Conservation (phyloP, 2,888 invertebrate genomes). For the Yponomeuta malinellus region DNA sequence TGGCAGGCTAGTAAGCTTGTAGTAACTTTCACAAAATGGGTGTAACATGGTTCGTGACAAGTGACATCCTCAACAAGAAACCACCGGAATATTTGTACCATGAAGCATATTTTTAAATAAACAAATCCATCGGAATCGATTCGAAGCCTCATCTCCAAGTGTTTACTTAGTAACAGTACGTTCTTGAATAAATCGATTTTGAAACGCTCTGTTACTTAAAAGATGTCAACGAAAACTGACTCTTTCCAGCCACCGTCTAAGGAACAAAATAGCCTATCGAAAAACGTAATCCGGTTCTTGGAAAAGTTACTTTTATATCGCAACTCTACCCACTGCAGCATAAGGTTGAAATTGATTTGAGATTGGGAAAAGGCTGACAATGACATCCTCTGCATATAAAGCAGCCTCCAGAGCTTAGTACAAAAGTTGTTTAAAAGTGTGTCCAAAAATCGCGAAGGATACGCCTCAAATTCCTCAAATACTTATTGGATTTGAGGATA, state of each 20-base stretch:
- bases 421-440: neutral
- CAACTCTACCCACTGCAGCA: slow-evolving; percentile 28
- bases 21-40: too few species aligned
- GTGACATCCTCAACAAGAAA: neutral
- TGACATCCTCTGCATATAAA: slow-evolving; percentile 43
- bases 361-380: slow-evolving; percentile 21
- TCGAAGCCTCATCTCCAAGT: slow-evolving; percentile 58
- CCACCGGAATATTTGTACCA: slow-evolving; percentile 27
- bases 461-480: neutral
- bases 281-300: slow-evolving; percentile 1
- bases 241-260: slow-evolving; percentile 24
- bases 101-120: slow-evolving; percentile 63
- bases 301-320: neutral
- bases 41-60: too few species aligned
- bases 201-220: slow-evolving; percentile 22
- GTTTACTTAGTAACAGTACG: slow-evolving; percentile 71
- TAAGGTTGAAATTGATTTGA: slow-evolving; percentile 33
- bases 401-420: slow-evolving; percentile 24
- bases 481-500: too few species aligned
- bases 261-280: slow-evolving; percentile 1
- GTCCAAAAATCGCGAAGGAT: neutral
- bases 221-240: slow-evolving; percentile 25
- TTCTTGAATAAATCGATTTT: slow-evolving; percentile 63
- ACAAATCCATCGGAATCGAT: slow-evolving; percentile 59
- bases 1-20: too few species aligned